A percentile compares a stretch with the other conserved stretches of the same genome.
These are phyloP conservation scores for Crotophaga sulcirostris DNA, from an alignment of 2,113 vertebrate species.

Conservation along the genomic window DNA sequence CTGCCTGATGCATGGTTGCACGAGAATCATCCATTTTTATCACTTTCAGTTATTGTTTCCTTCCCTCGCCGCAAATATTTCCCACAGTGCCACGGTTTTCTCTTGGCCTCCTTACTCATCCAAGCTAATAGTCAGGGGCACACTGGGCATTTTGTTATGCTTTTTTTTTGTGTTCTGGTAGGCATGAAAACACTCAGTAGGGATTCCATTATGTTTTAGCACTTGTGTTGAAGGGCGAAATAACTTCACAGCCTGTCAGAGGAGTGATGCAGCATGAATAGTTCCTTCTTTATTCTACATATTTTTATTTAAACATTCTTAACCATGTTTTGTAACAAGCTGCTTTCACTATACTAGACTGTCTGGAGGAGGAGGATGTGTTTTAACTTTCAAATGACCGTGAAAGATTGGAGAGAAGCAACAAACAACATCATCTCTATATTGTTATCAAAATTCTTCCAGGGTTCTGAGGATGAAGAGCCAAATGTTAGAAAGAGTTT, in stretches of 20 bases:
- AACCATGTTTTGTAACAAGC: conserved; percentile 5
- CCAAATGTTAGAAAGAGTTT: not conserved
- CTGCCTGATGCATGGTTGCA: not conserved
- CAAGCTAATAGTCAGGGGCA: conserved; percentile 34
- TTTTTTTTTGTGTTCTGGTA: conserved; percentile 3
- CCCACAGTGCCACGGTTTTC: conserved; percentile 27
- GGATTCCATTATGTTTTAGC: conserved; percentile 8
- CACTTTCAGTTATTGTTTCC: conserved; percentile 45
- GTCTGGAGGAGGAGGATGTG: conserved; percentile 34
- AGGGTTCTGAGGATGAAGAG: not conserved
- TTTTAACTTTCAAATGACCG: conserved; percentile 45
- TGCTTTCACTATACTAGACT: conserved; percentile 20
- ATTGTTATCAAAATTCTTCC: not conserved
- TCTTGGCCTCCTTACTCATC: conserved; percentile 36
- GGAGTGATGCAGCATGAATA: conserved; percentile 16
- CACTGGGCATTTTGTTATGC: conserved; percentile 24
- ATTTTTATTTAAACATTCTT: conserved; percentile 37
- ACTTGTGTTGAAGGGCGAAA: conserved; percentile 44
- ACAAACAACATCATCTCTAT: conserved; percentile 19
- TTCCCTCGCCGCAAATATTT: conserved; percentile 1
- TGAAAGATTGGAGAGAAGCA: conserved; percentile 27
- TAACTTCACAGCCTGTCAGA: conserved; percentile 34
- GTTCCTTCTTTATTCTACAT: conserved; percentile 32
- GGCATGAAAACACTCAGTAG: conserved; percentile 8
- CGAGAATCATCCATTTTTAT: conserved; percentile 37